Conservation (phyloP, 1,140 invertebrate species). For the Drosophila leontia region DNA sequence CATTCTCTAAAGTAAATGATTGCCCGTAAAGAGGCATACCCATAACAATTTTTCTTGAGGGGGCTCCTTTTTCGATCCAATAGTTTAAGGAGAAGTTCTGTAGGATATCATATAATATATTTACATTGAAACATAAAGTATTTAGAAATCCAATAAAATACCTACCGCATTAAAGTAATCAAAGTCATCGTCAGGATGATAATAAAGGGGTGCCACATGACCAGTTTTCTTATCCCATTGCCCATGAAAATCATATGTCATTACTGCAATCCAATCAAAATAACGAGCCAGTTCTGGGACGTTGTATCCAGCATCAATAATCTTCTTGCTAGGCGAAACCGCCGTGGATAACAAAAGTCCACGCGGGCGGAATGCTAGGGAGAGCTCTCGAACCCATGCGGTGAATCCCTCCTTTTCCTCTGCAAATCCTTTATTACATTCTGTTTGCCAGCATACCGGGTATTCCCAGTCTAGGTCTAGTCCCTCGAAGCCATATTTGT, state of each 20-base stretch:
- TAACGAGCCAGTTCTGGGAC: constrained; percentile 89
- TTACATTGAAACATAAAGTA: neutral
- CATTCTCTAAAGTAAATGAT: constrained; percentile 89
- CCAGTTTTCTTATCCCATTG: constrained; percentile 96
- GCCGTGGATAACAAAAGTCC: constrained; percentile 92
- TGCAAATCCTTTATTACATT: constrained; percentile 92
- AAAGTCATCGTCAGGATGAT: constrained; percentile 92
- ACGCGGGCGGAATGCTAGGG: constrained; percentile 89
- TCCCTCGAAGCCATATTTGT: constrained; percentile 94
- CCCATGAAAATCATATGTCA: constrained; percentile 96
- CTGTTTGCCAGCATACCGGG: constrained; percentile 89
- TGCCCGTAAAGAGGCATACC: constrained; percentile 97
- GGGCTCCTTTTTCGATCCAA: constrained; percentile 93
- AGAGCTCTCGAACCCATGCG: constrained; percentile 90
- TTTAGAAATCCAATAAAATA: neutral
- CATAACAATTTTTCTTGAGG: constrained; percentile 92
- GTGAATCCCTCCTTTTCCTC: constrained; percentile 93
- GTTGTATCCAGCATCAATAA: constrained; percentile 94
- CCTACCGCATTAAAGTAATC: constrained; percentile 89
- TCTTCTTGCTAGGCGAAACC: constrained; percentile 94
- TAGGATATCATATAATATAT: constrained; percentile 55
- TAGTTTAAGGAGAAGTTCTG: constrained; percentile 95
- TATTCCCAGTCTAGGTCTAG: constrained; percentile 97
- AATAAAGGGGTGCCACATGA: constrained; percentile 93
- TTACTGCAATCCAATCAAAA: constrained; percentile 95